These are phyloP conservation scores for Aphelinus atriplicis DNA, from an alignment of 1,140 invertebrate species.

Conservation along the genomic window DNA sequence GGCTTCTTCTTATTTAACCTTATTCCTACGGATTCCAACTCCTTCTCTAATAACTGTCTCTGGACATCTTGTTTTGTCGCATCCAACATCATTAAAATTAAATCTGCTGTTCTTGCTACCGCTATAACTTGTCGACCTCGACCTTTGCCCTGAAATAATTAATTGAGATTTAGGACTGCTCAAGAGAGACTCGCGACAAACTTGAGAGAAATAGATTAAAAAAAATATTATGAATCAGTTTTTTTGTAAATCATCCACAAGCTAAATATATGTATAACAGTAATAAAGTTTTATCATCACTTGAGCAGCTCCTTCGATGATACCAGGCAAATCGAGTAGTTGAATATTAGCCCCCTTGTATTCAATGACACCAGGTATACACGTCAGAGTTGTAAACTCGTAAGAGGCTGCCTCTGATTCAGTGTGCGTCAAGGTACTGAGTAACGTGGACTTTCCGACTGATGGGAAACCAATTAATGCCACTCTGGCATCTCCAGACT, in stretches of 20 bases:
- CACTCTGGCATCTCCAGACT: constrained; percentile 98
- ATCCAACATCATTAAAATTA: constrained; percentile 99
- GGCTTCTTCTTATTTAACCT: constrained; percentile 93
- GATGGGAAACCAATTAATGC: constrained; percentile 98
- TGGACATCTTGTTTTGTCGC: constrained; percentile 97
- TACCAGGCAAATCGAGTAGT: constrained; percentile 95
- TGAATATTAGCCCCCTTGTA: constrained; percentile 99
- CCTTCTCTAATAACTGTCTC: constrained; percentile 87
- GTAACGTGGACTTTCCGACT: constrained; percentile 94
- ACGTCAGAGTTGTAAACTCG: constrained; percentile 99
- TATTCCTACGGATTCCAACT: constrained; percentile 96
- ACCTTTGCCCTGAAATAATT: constrained; percentile 58
- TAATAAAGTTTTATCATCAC: constrained; percentile 44
- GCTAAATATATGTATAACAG: background rate
- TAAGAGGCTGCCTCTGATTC: constrained; percentile 97
- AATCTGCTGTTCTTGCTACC: constrained; percentile 94
- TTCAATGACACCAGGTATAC: constrained; percentile 98
- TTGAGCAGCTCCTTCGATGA: constrained; percentile 96
- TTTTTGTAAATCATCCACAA: too few relatives aligned
- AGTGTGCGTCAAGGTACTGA: constrained; percentile 93
- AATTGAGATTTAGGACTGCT: constrained; percentile 24
- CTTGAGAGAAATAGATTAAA: background rate
- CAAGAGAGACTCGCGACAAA: background rate
- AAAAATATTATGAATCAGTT: background rate
- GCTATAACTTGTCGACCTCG: constrained; percentile 85